Evolutionary conservation across 2,797 vertebrate species (phyloP).

Genomic region (Sphaeramia orbicularis): DNA sequence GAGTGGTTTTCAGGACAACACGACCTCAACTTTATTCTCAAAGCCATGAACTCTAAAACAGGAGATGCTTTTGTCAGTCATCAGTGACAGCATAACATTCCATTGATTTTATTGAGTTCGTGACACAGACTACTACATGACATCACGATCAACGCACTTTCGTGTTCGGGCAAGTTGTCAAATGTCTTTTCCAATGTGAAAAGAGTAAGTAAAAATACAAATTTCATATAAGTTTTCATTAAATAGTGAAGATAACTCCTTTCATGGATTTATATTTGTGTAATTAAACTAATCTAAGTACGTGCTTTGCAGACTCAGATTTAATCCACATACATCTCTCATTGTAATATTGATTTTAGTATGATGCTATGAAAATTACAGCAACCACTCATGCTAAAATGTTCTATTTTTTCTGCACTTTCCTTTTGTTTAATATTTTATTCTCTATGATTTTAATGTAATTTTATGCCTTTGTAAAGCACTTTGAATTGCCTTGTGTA

Average conservation of each 20-base stretch:
- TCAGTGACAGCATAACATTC: conserved; percentile 5
- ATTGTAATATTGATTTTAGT: too few relatives aligned
- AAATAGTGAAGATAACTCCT: not conserved
- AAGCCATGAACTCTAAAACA: not conserved
- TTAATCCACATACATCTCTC: too few relatives aligned
- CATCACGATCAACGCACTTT: not conserved
- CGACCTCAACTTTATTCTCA: conserved; percentile 3
- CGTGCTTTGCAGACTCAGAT: too few relatives aligned
- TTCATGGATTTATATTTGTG: not conserved
- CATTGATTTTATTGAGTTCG: not conserved
- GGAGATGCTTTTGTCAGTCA: not conserved
- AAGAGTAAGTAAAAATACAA: not conserved
- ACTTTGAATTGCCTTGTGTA: too few relatives aligned
- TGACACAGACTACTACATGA: not conserved
- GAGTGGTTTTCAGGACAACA: not conserved
- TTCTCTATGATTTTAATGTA: too few relatives aligned
- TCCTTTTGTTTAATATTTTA: too few relatives aligned
- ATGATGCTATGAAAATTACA: too few relatives aligned
- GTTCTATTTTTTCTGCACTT: too few relatives aligned
- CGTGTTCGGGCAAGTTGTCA: too few relatives aligned
- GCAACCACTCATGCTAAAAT: too few relatives aligned
- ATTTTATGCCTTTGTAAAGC: too few relatives aligned
- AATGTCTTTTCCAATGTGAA: not conserved
- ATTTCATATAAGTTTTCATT: conserved; percentile 1
- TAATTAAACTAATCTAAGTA: not conserved